Percentiles rank a stretch among this genome's conserved stretches.
Evolutionary conservation across 2,113 vertebrate species (phyloP).

Genomic region (Progne subis): DNA sequence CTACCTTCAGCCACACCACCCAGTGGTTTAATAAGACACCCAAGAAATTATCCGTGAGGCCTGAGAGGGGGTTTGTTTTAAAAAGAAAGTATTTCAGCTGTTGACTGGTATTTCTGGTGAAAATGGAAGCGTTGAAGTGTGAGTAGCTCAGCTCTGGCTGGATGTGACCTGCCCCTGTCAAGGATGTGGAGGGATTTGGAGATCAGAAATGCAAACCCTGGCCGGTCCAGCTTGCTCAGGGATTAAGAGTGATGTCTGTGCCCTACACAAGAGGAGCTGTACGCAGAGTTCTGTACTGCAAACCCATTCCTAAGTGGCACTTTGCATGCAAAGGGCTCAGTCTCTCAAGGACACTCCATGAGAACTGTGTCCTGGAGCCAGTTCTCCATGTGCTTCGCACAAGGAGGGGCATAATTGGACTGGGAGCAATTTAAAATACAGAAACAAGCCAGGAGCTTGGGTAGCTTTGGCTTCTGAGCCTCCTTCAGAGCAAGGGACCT

Average conservation of each 20-base stretch:
- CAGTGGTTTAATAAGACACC: neutral
- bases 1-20: neutral
- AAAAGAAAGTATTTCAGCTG: neutral
- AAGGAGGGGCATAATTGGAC: neutral
- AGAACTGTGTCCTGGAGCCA: neutral
- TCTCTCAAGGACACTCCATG: neutral
- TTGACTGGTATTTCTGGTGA: neutral
- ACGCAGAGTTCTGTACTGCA: neutral
- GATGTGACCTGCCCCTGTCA: neutral
- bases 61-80: accelerated
- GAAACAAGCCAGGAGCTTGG: neutral
- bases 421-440: neutral
- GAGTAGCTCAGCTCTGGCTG: neutral
- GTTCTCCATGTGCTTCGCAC: neutral
- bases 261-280: neutral
- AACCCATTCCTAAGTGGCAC: neutral
- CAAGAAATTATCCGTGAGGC: neutral
- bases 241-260: neutral
- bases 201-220: neutral
- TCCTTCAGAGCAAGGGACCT: neutral
- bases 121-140: neutral
- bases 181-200: neutral
- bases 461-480: neutral
- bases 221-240: accelerated
- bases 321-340: neutral